These are phyloP conservation scores for Holacanthus passer DNA, from an alignment of 2,113 vertebrate genomes.

Conservation along the genomic window DNA sequence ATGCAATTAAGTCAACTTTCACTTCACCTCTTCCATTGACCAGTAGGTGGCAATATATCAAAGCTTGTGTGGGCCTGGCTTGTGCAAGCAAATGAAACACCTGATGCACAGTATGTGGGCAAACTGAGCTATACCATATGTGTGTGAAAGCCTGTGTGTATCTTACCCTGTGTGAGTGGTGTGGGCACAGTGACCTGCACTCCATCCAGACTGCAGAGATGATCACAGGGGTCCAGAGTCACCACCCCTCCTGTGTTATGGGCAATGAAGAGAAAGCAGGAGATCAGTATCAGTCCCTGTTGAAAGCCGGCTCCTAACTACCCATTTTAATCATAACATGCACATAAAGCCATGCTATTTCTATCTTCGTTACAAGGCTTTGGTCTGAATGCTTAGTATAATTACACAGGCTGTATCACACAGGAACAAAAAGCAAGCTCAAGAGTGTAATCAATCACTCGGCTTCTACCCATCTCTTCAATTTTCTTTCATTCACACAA, in stretches of 20 bases:
- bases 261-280: background rate
- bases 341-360: constrained; percentile 7
- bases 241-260: constrained; percentile 77
- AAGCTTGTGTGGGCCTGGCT: constrained; percentile 5
- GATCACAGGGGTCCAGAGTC: constrained; percentile 86
- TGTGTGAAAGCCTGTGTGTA: background rate
- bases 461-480: background rate
- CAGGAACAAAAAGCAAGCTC: background rate
- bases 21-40: background rate
- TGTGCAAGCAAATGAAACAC: background rate
- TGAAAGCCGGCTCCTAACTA: constrained; percentile 11
- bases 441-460: constrained; percentile 5
- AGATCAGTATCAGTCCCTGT: background rate
- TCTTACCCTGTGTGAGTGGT: constrained; percentile 85
- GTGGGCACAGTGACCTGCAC: constrained; percentile 82
- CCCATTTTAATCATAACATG: background rate
- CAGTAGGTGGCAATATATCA: constrained; percentile 68
- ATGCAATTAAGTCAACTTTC: constrained; percentile 34
- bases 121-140: background rate
- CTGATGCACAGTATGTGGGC: background rate
- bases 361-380: background rate
- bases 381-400: background rate
- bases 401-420: constrained; percentile 2
- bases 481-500: background rate
- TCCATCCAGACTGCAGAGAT: constrained; percentile 86